Percentiles rank a stretch among this genome's conserved stretches.
Conservation (phyloP, 2,888 invertebrate genomes). For the Meiosimyza decipiens region DNA sequence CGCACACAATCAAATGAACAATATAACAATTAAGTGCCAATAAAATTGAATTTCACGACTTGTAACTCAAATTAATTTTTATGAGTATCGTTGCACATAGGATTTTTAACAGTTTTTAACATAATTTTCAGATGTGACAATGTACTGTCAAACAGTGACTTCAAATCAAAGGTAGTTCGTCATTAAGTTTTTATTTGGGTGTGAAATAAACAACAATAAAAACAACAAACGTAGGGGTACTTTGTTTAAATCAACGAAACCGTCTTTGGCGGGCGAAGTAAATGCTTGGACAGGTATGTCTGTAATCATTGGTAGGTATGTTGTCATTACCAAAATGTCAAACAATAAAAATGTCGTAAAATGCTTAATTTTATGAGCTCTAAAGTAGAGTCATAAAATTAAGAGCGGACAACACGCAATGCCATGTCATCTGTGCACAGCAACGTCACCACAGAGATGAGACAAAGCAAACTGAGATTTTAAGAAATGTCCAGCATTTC, state of each 20-base stretch:
- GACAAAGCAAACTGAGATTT: no score
- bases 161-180: constrained; percentile 1
- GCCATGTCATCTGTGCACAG: neutral
- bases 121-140: constrained; percentile 36
- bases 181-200: constrained; percentile 4
- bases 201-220: constrained; percentile 16
- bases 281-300: neutral
- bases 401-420: constrained; percentile 41
- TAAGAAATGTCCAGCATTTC: no score
- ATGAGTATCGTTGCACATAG: constrained; percentile 36
- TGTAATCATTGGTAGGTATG: constrained; percentile 27
- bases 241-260: constrained; percentile 21
- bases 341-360: constrained; percentile 57
- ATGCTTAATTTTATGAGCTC: constrained; percentile 54
- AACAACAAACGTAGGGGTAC: constrained; percentile 19
- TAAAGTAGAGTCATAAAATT: constrained; percentile 55
- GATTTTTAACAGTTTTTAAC: constrained; percentile 5
- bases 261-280: constrained; percentile 39
- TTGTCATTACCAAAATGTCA: constrained; percentile 49
- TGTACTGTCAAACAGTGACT: neutral
- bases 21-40: constrained; percentile 59
- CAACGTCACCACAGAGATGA: no score
- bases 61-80: constrained; percentile 33
- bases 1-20: constrained; percentile 46
- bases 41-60: constrained; percentile 54